Percentiles rank a stretch among this genome's conserved stretches.
Evolutionary conservation across 2,113 vertebrate genomes (phyloP).

Genomic region (Ivindomyrus marchei): DNA sequence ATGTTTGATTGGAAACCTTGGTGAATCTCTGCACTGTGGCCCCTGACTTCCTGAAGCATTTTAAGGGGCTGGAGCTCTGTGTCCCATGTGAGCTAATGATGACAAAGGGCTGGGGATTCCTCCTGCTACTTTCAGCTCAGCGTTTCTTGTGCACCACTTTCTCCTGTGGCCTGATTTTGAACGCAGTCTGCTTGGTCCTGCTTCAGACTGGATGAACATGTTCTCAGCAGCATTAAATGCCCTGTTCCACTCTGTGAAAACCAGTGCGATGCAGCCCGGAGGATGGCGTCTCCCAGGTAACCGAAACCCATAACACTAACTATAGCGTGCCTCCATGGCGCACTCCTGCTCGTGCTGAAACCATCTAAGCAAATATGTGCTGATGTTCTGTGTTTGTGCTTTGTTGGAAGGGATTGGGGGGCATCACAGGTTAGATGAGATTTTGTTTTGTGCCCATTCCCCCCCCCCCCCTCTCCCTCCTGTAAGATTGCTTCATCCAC

Average conservation of each 20-base stretch:
- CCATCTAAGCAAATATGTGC: neutral
- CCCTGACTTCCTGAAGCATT: neutral
- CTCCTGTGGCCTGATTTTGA: neutral
- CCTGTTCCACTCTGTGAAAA: neutral
- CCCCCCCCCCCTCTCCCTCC: neutral
- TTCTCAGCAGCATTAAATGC: neutral
- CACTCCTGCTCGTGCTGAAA: neutral
- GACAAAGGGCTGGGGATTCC: constrained; percentile 2
- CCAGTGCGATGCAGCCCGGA: neutral
- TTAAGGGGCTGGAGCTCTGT: neutral
- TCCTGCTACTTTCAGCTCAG: neutral
- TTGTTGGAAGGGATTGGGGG: neutral
- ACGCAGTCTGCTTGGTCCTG: neutral
- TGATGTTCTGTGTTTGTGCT: neutral
- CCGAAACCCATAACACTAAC: constrained; percentile 16
- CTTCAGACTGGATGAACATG: neutral
- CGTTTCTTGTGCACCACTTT: neutral
- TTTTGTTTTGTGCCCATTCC: neutral
- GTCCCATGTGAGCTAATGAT: neutral
- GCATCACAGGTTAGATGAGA: neutral
- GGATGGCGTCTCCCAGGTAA: constrained; percentile 12
- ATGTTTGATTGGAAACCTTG: neutral
- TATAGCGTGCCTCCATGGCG: constrained; percentile 21
- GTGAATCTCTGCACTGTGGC: neutral
- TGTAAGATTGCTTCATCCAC: neutral